Base-by-base conservation (phyloP, 2,888 invertebrate species). In the Teleogryllus oceanicus region DNA sequence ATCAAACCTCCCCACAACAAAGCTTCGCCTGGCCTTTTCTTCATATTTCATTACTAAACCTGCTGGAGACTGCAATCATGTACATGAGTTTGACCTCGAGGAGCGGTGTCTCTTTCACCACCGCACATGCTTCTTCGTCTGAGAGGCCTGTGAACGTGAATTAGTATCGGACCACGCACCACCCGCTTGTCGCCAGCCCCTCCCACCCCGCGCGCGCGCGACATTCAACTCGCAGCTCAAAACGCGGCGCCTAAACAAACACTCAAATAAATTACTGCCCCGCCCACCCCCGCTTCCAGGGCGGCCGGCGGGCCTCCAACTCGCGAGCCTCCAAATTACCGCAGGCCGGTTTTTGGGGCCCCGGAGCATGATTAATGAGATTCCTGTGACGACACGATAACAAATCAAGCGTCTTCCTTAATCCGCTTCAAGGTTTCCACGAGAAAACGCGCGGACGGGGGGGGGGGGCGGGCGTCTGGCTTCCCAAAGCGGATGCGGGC, bases 381-480 rank as follows among this genome's bases (percentile, higher is more conserved):
- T 62, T 62, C 62, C n/a, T 62, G 62, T 62, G 62, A 62, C 62
- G 62, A 62, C 62, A n/a, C 62, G 62, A 62, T 62, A 62, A 62
- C 62, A 62, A 62, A 62, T 62, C 62, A 62, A 62, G 62, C 16
- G 62, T 62, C 37, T 62, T n/a, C 62, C 16, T 62, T 62, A 62
- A 62, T 62, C 62, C 62, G n/a, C 62, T 62, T n/a, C 62, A 62
- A 62, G 62, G 62, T 62, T 62, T 62, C 62, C 37, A 18, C 62
- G n/a, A n/a, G 13, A 62, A 62, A 62, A 62, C 62, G 62, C 13
- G n/a, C n/a, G 62, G 62, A 37, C 16, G 5, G 16, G 1, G 62
- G 62, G 18, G 3, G 51, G 51, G 51, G 51, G 1, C 1, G 11
- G 12, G 62, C 16, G n/a, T 62, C 62, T 37, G 37, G n/a, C n/a